phyloP scores from a whole-genome alignment of 2,888 invertebrate genomes.

The Orthosia gracilis region DNA sequence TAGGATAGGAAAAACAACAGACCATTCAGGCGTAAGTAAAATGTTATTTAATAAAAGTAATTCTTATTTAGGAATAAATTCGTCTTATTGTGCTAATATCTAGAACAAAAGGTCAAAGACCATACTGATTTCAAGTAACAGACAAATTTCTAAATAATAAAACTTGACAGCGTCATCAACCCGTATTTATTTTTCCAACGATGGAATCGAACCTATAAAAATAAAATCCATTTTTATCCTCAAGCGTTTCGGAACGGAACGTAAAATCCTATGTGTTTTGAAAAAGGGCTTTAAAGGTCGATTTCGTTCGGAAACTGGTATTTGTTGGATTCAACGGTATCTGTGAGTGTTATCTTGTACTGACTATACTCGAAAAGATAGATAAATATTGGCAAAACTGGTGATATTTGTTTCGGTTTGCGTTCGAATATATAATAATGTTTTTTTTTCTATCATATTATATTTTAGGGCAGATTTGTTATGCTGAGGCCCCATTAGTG shows the following conservation, averaged over 20 bases:
- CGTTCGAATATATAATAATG: background rate
- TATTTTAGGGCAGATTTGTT: no score
- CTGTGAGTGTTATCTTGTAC: constrained; percentile 39
- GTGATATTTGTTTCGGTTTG: constrained; percentile 2
- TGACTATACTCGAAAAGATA: constrained; percentile 14
- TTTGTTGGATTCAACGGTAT: constrained; percentile 51
- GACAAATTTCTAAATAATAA: constrained; percentile 34
- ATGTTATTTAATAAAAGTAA: background rate
- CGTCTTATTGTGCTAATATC: background rate
- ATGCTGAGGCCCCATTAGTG: no score
- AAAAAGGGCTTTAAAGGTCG: constrained; percentile 45
- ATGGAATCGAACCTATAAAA: constrained; percentile 47
- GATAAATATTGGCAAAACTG: constrained; percentile 16
- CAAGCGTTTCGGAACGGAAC: constrained; percentile 32
- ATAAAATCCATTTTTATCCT: constrained; percentile 61
- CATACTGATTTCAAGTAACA: constrained; percentile 17
- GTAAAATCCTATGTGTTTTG: constrained; percentile 60
- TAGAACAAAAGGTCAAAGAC: background rate
- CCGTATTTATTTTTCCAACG: constrained; percentile 42
- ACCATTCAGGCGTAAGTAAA: no score
- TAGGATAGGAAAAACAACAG: no score
- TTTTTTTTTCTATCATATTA: no score
- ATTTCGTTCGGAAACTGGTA: constrained; percentile 51
- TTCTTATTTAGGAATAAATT: background rate
- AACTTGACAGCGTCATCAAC: constrained; percentile 48